These are phyloP conservation scores for Cyanoliseus patagonus DNA, from an alignment of 2,113 vertebrate genomes.

Conservation along the genomic window DNA sequence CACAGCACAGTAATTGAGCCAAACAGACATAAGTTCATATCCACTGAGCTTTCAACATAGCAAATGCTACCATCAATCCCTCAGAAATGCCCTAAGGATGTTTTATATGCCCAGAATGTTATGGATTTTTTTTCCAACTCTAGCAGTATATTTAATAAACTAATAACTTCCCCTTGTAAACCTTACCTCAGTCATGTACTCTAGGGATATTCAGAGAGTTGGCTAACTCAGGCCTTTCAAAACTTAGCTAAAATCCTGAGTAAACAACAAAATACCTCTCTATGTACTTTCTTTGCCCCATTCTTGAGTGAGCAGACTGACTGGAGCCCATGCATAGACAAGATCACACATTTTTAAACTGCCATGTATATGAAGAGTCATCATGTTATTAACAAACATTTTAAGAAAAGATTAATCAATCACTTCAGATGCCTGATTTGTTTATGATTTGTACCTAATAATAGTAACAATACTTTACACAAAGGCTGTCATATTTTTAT, in stretches of 20 bases:
- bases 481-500: neutral
- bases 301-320: neutral
- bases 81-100: neutral
- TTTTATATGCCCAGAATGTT: neutral
- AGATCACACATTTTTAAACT: neutral
- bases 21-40: slow-evolving; percentile 54
- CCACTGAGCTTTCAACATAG: slow-evolving; percentile 3
- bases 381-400: neutral
- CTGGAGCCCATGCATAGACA: neutral
- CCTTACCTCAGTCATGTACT: neutral
- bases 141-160: slow-evolving; percentile 7
- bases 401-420: neutral
- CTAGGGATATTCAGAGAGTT: neutral
- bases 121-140: neutral
- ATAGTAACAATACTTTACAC: neutral
- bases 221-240: neutral
- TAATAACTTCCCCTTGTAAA: neutral
- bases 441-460: neutral
- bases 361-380: neutral
- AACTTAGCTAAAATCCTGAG: neutral
- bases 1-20: slow-evolving; percentile 57
- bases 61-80: slow-evolving; percentile 47
- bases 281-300: neutral
- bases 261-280: neutral
- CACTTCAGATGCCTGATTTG: neutral